Percentiles rank a stretch among this genome's conserved stretches.
These are phyloP conservation scores for Hypotaenidia philippensis DNA, from an alignment of 2,797 vertebrate species.

Conservation along the genomic window DNA sequence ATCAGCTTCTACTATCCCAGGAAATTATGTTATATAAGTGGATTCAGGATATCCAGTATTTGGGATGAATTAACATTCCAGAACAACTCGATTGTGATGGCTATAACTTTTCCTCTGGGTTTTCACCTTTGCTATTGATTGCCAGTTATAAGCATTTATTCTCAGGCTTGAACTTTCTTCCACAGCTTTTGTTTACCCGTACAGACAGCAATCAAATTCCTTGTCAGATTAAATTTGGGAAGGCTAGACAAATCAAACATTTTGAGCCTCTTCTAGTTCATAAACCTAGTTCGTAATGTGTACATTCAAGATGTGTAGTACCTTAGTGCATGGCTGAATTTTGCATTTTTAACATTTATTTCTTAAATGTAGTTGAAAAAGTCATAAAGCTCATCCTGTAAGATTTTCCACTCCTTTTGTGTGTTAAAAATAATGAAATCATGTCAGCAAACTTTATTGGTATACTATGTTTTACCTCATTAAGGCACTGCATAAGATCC, in stretches of 20 bases:
- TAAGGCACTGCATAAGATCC: not conserved
- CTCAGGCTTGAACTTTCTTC: not conserved
- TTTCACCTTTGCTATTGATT: not conserved
- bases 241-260: not conserved
- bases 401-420: not conserved
- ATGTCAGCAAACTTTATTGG: fast-evolving
- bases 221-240: not conserved
- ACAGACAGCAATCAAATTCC: not conserved
- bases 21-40: not conserved
- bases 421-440: not conserved
- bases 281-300: not conserved
- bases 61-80: not conserved
- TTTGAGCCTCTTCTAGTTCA: not conserved
- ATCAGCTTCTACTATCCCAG: not conserved
- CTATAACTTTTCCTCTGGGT: not conserved
- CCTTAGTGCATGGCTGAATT: not conserved
- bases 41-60: not conserved
- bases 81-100: not conserved
- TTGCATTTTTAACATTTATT: not conserved
- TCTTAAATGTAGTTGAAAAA: not conserved
- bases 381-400: not conserved
- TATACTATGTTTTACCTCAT: not conserved
- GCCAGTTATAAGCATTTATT: not conserved
- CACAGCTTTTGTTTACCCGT: not conserved
- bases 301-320: not conserved